Evolutionary conservation across 2,113 vertebrate species (phyloP), one percentile per base, ranked within the genome.

Genomic region (Cynocephalus volans): DNA sequence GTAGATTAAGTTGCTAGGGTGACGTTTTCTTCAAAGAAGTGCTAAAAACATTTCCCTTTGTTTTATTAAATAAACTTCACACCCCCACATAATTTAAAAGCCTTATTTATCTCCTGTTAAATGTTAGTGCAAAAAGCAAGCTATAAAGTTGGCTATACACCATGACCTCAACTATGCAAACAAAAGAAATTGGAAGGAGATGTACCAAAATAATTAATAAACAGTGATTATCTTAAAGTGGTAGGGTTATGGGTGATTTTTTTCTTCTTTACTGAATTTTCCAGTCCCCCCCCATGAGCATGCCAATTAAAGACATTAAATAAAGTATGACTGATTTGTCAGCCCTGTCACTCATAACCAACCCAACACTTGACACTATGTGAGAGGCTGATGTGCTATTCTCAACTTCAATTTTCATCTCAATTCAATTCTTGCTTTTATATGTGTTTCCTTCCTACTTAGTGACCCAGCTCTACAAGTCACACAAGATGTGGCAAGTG

Each of bases 1-100:
- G 54, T 0, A 84, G 24, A 83, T 48, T 41, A 77, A 93, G 64
- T 91, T 33, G 87, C 21, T 52, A 95, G 67, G 64, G 24, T 90
- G 52, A 90, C 82, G 41, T 1, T 33, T n/a, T 92, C 67, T 82
- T 88, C 28, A 70, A 92, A 80, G 93, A 88, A 84, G 72, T 73
- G 64, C 75, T 75, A 96, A 85, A 45, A 75, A 83, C 77, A 93
- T 62, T 92, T 58, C 8, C 84, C 18, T 89, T 90, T 83, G 54
- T 93, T 95, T 96, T 93, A 67, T 75, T 88, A 91, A 60, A 52
- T 14, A 85, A 96, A 56, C 64, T 69, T 79, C 9, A 92, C 62
- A 95, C 21, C 12, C 48, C 83, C 86, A 82, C 77, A 88, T 90
- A 88, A 69, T 28, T 79, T 41, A n/a, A 69, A 96, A 84, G 64